Evolutionary conservation across 2,113 vertebrate genomes (phyloP).

Genomic region (Hippocampus comes): DNA sequence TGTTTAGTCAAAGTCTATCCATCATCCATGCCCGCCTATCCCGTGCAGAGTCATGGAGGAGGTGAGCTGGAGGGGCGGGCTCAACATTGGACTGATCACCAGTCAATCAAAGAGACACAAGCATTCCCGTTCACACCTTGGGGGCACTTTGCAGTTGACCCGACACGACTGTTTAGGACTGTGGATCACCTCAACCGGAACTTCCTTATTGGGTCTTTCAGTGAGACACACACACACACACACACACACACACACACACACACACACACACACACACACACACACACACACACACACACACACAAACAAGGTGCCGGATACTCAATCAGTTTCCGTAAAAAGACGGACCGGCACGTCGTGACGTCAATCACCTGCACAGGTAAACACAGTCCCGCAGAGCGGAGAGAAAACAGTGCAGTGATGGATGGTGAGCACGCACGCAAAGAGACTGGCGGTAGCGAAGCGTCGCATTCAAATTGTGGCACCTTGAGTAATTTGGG

Average conservation of each 20-base stretch:
- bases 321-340: too few species aligned
- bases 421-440: conserved; percentile 35
- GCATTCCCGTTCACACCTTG: background rate
- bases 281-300: background rate
- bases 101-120: background rate
- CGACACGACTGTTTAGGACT: background rate
- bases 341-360: background rate
- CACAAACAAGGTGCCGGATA: too few species aligned
- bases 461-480: conserved; percentile 50
- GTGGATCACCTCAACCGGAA: background rate
- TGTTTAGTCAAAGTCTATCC: conserved; percentile 10
- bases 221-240: conserved; percentile 4
- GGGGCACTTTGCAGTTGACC: background rate
- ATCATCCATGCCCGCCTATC: conserved; percentile 1
- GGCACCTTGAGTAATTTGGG: conserved; percentile 61
- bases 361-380: conserved; percentile 54
- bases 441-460: conserved; percentile 13
- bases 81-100: background rate
- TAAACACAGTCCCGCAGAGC: conserved; percentile 59
- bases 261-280: background rate
- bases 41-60: background rate
- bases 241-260: background rate
- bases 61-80: background rate
- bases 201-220: background rate
- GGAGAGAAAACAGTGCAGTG: conserved; percentile 37